phyloP scores from a whole-genome alignment of 2,888 invertebrate species.

The Pristionchus maxplancki region DNA sequence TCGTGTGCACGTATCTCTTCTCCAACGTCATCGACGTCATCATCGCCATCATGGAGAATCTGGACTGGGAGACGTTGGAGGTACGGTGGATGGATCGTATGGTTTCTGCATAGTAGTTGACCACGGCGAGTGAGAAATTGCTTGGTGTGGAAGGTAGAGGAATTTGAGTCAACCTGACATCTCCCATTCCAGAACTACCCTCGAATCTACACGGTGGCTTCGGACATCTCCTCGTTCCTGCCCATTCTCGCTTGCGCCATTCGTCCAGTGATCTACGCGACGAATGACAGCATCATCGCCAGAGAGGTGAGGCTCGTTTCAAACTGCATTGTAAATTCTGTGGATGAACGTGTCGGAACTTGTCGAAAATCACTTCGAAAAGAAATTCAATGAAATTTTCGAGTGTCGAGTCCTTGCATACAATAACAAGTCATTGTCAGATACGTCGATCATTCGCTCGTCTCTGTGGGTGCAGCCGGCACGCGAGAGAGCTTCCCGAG shows the following conservation, averaged over 20 bases:
- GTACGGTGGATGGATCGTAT: neutral
- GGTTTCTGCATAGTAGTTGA: too few relatives aligned
- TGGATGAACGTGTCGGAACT: too few relatives aligned
- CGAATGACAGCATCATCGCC: conserved; percentile 65
- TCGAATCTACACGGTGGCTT: conserved; percentile 60
- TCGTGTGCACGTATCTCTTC: conserved; percentile 64
- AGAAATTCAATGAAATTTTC: conserved; percentile 19
- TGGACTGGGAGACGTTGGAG: conserved; percentile 33
- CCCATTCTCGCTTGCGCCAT: conserved; percentile 67
- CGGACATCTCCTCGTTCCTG: conserved; percentile 67
- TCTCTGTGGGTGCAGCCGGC: conserved; percentile 38
- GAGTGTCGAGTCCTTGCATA: too few relatives aligned
- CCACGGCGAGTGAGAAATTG: too few relatives aligned
- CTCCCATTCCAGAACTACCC: conserved; percentile 50
- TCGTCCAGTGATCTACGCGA: conserved; percentile 65
- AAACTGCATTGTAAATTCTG: too few relatives aligned
- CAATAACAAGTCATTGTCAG: neutral
- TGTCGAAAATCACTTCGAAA: neutral
- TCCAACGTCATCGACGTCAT: conserved; percentile 67
- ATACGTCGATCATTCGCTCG: conserved; percentile 20
- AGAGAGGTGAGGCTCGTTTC: conserved; percentile 58
- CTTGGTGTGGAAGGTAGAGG: too few relatives aligned
- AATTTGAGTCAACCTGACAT: neutral
- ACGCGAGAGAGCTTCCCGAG: conserved; percentile 22
- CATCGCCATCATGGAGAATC: conserved; percentile 65